phyloP scores from a whole-genome alignment of 2,888 invertebrate genomes.

The Luperina testacea region DNA sequence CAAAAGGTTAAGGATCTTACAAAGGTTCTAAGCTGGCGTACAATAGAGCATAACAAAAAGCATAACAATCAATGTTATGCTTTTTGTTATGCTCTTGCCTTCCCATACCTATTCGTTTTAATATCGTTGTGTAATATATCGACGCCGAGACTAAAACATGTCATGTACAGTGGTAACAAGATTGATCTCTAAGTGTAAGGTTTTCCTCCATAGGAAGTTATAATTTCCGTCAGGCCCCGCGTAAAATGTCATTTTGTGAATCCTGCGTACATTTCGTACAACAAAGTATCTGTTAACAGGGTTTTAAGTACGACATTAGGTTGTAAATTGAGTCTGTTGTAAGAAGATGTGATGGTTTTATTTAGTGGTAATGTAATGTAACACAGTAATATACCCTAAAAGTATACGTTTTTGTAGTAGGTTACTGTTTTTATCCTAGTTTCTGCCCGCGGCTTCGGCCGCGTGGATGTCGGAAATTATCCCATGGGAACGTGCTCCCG shows the following conservation, averaged over 20 bases:
- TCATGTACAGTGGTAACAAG: constrained; percentile 41
- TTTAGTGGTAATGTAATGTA: constrained; percentile 26
- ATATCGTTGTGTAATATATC: constrained; percentile 52
- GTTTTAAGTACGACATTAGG: constrained; percentile 39
- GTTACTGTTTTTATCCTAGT: neutral
- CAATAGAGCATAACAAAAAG: neutral
- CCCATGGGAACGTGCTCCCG: too few species aligned
- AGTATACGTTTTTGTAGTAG: constrained; percentile 5
- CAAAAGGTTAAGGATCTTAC: neutral
- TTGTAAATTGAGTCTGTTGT: constrained; percentile 36
- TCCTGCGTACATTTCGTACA: constrained; percentile 37
- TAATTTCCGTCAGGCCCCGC: constrained; percentile 50
- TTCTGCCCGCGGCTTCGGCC: neutral
- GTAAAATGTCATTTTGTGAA: constrained; percentile 37
- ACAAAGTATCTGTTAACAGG: constrained; percentile 35
- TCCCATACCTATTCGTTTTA: constrained; percentile 44
- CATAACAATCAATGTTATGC: too few species aligned
- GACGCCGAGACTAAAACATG: constrained; percentile 20
- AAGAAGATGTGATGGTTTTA: constrained; percentile 19
- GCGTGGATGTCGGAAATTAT: neutral
- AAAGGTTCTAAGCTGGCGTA: neutral
- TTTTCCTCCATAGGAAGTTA: constrained; percentile 38
- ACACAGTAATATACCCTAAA: neutral
- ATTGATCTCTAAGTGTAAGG: constrained; percentile 48
- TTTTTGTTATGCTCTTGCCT: too few species aligned